Percentiles rank a stretch among this genome's conserved stretches.
These are phyloP conservation scores for Acronicta alni DNA, from an alignment of 2,888 invertebrate genomes.

Conservation along the genomic window DNA sequence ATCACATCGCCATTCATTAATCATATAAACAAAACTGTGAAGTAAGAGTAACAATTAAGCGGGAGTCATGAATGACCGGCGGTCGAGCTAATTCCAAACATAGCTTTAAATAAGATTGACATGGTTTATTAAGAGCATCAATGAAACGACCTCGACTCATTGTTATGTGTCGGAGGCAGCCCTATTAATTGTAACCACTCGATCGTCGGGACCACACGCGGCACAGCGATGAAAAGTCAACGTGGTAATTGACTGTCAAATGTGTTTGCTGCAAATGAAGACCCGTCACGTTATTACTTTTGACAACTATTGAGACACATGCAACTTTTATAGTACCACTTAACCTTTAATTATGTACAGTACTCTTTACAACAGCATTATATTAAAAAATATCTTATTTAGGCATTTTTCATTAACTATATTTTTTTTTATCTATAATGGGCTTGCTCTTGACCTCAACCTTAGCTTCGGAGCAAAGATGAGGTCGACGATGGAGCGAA, in stretches of 20 bases:
- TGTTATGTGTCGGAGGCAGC: slow-evolving; percentile 69
- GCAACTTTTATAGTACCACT: too few relatives aligned
- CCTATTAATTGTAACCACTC: slow-evolving; percentile 71
- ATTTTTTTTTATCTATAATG: too few relatives aligned
- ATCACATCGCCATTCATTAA: slow-evolving; percentile 46
- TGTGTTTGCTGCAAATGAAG: slow-evolving; percentile 15
- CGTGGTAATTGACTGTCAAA: slow-evolving; percentile 67
- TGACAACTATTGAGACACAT: too few relatives aligned
- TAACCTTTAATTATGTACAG: too few relatives aligned
- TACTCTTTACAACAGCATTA: too few relatives aligned
- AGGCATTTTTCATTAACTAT: too few relatives aligned
- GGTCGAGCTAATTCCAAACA: slow-evolving; percentile 41
- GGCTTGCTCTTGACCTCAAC: too few relatives aligned
- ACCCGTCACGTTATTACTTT: slow-evolving; percentile 12
- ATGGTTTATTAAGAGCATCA: slow-evolving; percentile 64
- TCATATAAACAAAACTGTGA: slow-evolving; percentile 39
- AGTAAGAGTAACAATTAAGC: slow-evolving; percentile 48
- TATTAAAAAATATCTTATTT: too few relatives aligned
- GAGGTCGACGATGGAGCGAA: too few relatives aligned
- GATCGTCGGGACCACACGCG: slow-evolving; percentile 74
- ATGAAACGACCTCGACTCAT: slow-evolving; percentile 71
- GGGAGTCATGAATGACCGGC: slow-evolving; percentile 30
- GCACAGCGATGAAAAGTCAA: slow-evolving; percentile 72
- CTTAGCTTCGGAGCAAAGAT: too few relatives aligned
- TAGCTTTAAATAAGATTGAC: slow-evolving; percentile 71